Conservation (phyloP, 2,888 invertebrate genomes). For the Synergus gifuensis region DNA sequence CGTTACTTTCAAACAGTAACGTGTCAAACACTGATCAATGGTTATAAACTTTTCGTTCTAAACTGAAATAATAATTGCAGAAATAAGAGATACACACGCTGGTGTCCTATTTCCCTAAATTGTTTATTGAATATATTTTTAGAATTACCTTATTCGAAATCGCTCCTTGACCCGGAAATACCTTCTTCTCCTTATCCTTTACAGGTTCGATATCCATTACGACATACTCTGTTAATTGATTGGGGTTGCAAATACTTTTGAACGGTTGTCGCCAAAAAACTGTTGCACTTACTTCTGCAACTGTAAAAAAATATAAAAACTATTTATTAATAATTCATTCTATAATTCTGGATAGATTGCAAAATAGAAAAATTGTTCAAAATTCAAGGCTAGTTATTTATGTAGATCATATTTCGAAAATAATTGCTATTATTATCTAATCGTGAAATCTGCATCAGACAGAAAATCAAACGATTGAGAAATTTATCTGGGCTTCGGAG, state of each 20-base stretch:
- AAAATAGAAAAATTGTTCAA: neutral
- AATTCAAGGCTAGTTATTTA: neutral
- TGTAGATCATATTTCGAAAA: neutral
- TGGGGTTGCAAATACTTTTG: slow-evolving; percentile 91
- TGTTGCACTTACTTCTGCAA: slow-evolving; percentile 89
- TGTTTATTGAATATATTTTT: slow-evolving; percentile 6
- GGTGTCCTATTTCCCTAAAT: neutral
- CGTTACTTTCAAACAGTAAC: no score
- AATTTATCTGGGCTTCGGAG: slow-evolving; percentile 79
- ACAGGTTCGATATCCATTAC: slow-evolving; percentile 96
- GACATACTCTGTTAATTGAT: slow-evolving; percentile 93
- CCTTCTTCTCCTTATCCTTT: slow-evolving; percentile 85
- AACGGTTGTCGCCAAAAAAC: slow-evolving; percentile 94
- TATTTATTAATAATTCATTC: neutral
- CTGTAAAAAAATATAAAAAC: slow-evolving; percentile 76
- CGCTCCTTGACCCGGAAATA: slow-evolving; percentile 92
- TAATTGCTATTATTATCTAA: neutral
- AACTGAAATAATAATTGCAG: neutral
- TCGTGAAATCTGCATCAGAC: neutral
- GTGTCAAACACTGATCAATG: no score
- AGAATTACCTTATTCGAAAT: slow-evolving; percentile 85
- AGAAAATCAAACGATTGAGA: neutral
- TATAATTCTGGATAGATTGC: neutral
- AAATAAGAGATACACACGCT: neutral
- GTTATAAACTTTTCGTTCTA: neutral